Evolutionary conservation across 53 echinoderm and acorn worm genomes (phyloP).

Genomic region (Luidia sarsii): DNA sequence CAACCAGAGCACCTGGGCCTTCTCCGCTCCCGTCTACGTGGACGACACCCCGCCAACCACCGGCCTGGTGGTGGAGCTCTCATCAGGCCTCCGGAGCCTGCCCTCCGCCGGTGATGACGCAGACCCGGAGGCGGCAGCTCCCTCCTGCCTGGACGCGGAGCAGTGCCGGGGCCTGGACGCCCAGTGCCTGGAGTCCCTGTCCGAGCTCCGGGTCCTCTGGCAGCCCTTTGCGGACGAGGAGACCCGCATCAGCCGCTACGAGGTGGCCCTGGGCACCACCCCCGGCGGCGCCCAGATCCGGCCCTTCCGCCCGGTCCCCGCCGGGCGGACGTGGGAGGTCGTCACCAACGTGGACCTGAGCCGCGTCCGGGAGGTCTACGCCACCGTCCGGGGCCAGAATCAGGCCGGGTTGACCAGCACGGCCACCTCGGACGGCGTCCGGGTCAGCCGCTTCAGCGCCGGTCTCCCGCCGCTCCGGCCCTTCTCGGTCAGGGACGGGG

Average conservation of each 20-base stretch:
- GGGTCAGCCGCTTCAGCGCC: conserved; percentile 40
- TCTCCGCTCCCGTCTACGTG: conserved; percentile 19
- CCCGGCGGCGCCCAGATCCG: conserved; percentile 55
- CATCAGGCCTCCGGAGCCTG: too few species aligned
- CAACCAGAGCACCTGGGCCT: conserved; percentile 24
- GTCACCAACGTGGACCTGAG: conserved; percentile 28
- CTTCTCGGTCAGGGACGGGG: conserved; percentile 50
- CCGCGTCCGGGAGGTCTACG: conserved; percentile 20
- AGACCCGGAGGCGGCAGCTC: conserved; percentile 4
- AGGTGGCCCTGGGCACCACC: conserved; percentile 54
- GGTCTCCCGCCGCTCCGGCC: conserved; percentile 57
- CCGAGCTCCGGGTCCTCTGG: conserved; percentile 44
- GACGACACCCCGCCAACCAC: conserved; percentile 15
- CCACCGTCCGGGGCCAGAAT: conserved; percentile 52
- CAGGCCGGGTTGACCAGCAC: conserved; percentile 51
- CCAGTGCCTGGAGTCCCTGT: conserved; percentile 31
- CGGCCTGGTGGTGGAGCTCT: conserved; percentile 20
- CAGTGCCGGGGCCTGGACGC: conserved; percentile 24
- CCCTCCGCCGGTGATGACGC: not conserved
- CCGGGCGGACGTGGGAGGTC: conserved; percentile 21
- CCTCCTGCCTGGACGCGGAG: not conserved
- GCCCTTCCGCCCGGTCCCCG: not conserved
- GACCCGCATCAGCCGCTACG: conserved; percentile 39
- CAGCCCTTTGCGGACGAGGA: conserved; percentile 51
- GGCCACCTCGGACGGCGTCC: conserved; percentile 59